phyloP scores from a whole-genome alignment of 1,140 invertebrate genomes.

The Phocides pigmalion region DNA sequence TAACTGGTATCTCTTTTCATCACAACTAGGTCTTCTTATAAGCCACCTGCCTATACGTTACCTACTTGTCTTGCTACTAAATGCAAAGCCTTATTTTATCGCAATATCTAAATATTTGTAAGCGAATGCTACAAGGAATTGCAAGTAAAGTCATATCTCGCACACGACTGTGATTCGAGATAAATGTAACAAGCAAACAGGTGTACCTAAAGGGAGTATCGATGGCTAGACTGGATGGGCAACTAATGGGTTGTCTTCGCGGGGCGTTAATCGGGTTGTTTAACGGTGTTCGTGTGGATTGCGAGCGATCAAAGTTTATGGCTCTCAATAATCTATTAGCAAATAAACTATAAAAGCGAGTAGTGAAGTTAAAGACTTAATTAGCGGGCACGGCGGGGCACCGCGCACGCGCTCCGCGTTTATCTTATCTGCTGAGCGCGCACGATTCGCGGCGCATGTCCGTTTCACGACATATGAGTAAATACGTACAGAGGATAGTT shows the following conservation, averaged over 20 bases:
- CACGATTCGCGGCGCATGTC: slow-evolving; percentile 59
- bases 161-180: slow-evolving; percentile 17
- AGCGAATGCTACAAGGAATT: background rate
- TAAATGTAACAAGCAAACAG: slow-evolving; percentile 28
- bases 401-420: slow-evolving; percentile 57
- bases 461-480: slow-evolving; percentile 14
- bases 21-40: too few species aligned
- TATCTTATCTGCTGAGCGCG: slow-evolving; percentile 68
- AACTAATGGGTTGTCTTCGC: slow-evolving; percentile 33
- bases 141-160: slow-evolving; percentile 19
- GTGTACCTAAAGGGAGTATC: slow-evolving; percentile 28
- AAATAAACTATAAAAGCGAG: slow-evolving; percentile 63
- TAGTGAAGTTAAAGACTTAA: slow-evolving; percentile 75
- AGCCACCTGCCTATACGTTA: too few species aligned
- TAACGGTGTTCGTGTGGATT: slow-evolving; percentile 34
- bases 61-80: background rate
- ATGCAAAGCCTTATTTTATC: background rate
- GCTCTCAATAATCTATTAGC: slow-evolving; percentile 53
- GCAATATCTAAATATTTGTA: background rate
- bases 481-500: slow-evolving; percentile 4
- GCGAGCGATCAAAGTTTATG: slow-evolving; percentile 42
- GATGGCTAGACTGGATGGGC: slow-evolving; percentile 9
- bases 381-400: slow-evolving; percentile 70
- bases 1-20: too few species aligned
- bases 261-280: slow-evolving; percentile 31